phyloP scores from a whole-genome alignment of 2,113 vertebrate genomes.

The Misgurnus mizolepis region DNA sequence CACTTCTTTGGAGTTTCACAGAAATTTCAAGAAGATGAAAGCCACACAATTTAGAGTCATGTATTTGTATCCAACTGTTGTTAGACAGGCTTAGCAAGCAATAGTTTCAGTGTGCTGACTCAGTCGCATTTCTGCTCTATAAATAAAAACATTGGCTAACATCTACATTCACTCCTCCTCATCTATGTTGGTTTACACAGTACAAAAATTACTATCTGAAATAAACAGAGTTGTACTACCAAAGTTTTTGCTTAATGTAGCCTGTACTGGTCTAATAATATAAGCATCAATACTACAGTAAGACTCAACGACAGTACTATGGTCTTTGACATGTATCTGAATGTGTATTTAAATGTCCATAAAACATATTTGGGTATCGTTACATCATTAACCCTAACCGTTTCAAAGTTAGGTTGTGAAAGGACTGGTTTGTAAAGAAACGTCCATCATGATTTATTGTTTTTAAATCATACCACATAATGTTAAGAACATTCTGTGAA shows the following conservation, averaged over 20 bases:
- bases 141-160: neutral
- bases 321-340: neutral
- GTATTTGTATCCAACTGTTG: neutral
- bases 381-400: neutral
- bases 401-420: neutral
- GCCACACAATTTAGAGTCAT: neutral
- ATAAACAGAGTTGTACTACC: neutral
- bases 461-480: no score
- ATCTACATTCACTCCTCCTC: neutral
- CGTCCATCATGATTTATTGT: neutral
- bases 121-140: neutral
- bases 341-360: neutral
- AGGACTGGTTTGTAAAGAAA: neutral
- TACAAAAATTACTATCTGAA: neutral
- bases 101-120: neutral
- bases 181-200: neutral
- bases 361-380: no score
- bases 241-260: neutral
- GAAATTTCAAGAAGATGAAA: no score
- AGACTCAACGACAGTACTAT: neutral
- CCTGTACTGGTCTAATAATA: neutral
- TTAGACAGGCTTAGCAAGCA: neutral
- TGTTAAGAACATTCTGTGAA: no score
- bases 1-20: no score
- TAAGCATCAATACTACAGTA: neutral